These are phyloP conservation scores for Trichopria drosophilae DNA, from an alignment of 2,888 invertebrate species.

Conservation along the genomic window DNA sequence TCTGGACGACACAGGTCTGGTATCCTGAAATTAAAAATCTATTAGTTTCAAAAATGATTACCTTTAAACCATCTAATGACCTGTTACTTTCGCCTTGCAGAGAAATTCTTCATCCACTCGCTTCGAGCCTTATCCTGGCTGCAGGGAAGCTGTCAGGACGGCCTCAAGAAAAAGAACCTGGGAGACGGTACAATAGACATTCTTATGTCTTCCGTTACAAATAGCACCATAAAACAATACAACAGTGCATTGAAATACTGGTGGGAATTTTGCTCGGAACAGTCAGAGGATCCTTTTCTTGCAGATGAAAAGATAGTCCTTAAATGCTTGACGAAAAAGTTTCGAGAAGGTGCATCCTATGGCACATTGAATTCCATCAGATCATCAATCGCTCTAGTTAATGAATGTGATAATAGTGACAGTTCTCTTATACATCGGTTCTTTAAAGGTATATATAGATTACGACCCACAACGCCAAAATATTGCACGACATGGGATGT, in stretches of 20 bases:
- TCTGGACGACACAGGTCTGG: background rate
- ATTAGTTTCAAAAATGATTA: background rate
- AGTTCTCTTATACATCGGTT: background rate
- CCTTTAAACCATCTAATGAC: no score
- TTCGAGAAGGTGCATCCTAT: background rate
- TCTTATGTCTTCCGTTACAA: background rate
- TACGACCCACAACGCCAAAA: constrained; percentile 28
- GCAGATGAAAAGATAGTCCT: background rate
- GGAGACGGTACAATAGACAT: background rate
- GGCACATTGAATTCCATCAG: background rate
- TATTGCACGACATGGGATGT: constrained; percentile 41
- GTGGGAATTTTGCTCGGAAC: background rate
- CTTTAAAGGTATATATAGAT: background rate
- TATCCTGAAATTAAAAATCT: background rate
- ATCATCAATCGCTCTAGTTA: background rate
- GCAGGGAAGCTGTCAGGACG: background rate
- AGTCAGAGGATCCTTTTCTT: background rate
- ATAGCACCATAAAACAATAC: background rate
- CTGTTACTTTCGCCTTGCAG: no score
- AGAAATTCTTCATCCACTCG: no score
- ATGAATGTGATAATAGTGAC: background rate
- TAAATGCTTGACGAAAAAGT: constrained; percentile 1
- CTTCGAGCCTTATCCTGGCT: no score
- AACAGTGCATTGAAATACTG: background rate
- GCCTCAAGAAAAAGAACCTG: background rate